Base-by-base conservation (phyloP, 2,113 vertebrate genomes). In the Ramphastos sulfuratus region DNA sequence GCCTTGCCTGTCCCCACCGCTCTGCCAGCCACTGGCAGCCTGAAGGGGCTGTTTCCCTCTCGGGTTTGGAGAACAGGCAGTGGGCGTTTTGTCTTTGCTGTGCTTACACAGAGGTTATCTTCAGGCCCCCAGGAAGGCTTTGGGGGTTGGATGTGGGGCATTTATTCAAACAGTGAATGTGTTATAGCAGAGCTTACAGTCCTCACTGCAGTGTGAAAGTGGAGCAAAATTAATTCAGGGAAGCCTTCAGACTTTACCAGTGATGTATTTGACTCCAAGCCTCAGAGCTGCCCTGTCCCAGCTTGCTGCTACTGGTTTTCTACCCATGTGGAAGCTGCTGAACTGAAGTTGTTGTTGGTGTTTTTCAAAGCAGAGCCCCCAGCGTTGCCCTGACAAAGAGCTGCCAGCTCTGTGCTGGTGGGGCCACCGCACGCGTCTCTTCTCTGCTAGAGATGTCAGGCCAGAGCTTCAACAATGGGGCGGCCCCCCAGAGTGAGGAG, bases 161-260 rank as follows among this genome's bases (percentile, higher is more conserved):
- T 54, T 59, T 54, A 5, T 60, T 56, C 25, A 4, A 20, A 55
- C 11, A 0, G 15, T 5, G 31, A 31, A 7, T 13, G 0, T 5
- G 27, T 12, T 14, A 6, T 2, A 1, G 2, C 9, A 28, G 66
- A 79, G n/a, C 66, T 73, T 28, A 15, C 20, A 8, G 30, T 11
- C 30, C 14, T 15, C 0, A 0, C 31, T 1, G 2, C 27, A 3
- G 1, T 6, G 21, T 25, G 28, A 17, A 56, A 56, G 15, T 56
- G 12, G 23, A 48, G 11, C 3, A 23, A 33, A 61, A 13, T 7
- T 15, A 56, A 13, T 9, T 66, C 10, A 7, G 6, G 67, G 37
- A 33, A 60, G 28, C 65, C 48, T 30, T 88, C 5, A 1, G 75
- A 12, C 5, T 23, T 24, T 3, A 8, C 20, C 55, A 3, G 2